These are phyloP conservation scores for Nautilus pompilius DNA, from an alignment of 1,140 invertebrate genomes.

Conservation along the genomic window DNA sequence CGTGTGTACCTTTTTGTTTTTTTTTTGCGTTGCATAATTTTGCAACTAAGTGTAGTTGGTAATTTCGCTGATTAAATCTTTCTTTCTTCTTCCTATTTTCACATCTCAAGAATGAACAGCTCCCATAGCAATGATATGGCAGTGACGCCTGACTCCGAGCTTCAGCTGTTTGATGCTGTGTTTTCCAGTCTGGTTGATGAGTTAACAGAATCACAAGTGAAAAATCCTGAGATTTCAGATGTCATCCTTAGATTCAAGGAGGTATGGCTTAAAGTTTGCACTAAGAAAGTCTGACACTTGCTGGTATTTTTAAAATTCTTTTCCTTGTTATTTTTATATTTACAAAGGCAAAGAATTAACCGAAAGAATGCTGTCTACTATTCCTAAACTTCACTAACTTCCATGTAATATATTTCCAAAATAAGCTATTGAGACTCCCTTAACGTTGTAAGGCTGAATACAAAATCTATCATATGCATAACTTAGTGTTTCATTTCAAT, in stretches of 20 bases:
- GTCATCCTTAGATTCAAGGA: constrained; percentile 41
- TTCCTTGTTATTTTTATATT: background rate
- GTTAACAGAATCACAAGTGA: constrained; percentile 24
- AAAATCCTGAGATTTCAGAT: constrained; percentile 29
- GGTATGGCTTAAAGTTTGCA: constrained; percentile 23
- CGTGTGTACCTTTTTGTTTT: too few species aligned
- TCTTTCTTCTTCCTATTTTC: too few species aligned
- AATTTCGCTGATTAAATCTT: too few species aligned
- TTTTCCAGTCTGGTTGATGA: constrained; percentile 36
- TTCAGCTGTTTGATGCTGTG: constrained; percentile 41
- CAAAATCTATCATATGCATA: too few species aligned
- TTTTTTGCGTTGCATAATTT: too few species aligned
- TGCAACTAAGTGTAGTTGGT: too few species aligned
- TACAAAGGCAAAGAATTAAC: background rate
- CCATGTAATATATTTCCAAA: background rate
- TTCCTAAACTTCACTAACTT: background rate
- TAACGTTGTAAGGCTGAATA: background rate
- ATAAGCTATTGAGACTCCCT: background rate
- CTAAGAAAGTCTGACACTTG: background rate
- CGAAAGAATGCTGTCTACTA: background rate
- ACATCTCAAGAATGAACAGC: too few species aligned
- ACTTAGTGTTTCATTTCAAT: too few species aligned
- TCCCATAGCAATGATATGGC: too few species aligned
- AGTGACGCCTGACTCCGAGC: constrained; percentile 22
- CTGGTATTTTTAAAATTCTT: too few species aligned